phyloP scores from a whole-genome alignment of 2,888 invertebrate genomes.

The Pteria penguin region DNA sequence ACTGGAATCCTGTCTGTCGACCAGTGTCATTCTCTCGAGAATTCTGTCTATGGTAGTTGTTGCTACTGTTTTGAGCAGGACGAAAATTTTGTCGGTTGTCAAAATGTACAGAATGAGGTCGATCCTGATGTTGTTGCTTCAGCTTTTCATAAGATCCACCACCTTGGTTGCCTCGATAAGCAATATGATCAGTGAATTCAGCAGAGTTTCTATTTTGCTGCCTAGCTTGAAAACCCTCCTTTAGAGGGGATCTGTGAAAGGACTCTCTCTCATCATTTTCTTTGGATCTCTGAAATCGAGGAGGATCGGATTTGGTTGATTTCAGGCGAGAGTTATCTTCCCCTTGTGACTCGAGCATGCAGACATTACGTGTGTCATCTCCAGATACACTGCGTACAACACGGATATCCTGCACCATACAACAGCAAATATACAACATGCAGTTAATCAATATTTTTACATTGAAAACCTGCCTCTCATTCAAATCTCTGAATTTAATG shows the following conservation, averaged over 20 bases:
- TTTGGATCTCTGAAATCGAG: conserved; percentile 33
- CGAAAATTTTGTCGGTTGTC: not conserved
- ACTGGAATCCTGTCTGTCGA: conserved; percentile 7
- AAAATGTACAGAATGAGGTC: not conserved
- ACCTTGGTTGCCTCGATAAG: not conserved
- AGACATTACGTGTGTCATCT: conserved; percentile 9
- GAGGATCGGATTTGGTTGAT: conserved; percentile 1
- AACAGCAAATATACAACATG: conserved; percentile 16
- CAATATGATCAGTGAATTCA: not conserved
- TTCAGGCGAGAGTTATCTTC: not conserved
- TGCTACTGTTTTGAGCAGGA: conserved; percentile 10
- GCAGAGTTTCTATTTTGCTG: conserved; percentile 1
- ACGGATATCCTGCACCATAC: conserved; percentile 26
- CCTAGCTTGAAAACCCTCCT: not conserved
- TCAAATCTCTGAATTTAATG: too few relatives aligned
- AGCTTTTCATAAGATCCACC: not conserved
- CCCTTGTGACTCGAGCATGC: not conserved
- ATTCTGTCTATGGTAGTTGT: conserved; percentile 26
- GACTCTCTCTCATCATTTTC: conserved; percentile 8
- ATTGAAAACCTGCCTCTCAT: too few relatives aligned
- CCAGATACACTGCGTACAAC: conserved; percentile 5
- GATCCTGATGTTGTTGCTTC: not conserved
- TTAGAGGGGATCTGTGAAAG: not conserved
- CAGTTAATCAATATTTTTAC: too few relatives aligned
- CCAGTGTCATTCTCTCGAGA: conserved; percentile 20